These are phyloP conservation scores for Corynorhinus townsendii DNA, from an alignment of 2,113 vertebrate genomes.

Conservation along the genomic window DNA sequence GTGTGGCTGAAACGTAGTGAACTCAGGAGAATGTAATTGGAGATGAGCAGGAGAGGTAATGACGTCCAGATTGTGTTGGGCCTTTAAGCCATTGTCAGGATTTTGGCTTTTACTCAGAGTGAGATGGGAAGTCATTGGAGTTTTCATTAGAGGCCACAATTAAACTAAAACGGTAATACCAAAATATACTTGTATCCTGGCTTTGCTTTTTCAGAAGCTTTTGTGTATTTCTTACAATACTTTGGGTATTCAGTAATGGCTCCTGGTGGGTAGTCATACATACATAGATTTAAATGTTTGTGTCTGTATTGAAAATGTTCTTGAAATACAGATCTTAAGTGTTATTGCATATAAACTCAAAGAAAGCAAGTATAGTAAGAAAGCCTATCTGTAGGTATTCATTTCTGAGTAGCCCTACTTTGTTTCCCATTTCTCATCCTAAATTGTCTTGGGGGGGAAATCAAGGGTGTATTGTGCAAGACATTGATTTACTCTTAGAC, in stretches of 20 bases:
- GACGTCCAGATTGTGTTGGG: neutral
- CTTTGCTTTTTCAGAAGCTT: neutral
- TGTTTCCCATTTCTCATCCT: slow-evolving; percentile 25
- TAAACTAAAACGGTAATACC: neutral
- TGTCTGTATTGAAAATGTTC: slow-evolving; percentile 1
- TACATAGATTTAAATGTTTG: slow-evolving; percentile 34
- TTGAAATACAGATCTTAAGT: neutral
- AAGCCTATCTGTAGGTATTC: neutral
- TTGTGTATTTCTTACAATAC: slow-evolving; percentile 11
- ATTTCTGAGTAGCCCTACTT: neutral
- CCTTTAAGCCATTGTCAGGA: neutral
- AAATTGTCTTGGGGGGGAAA: neutral
- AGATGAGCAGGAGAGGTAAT: neutral
- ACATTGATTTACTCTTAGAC: neutral
- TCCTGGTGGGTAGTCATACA: neutral
- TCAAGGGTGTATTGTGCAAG: neutral
- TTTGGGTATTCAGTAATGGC: slow-evolving; percentile 10
- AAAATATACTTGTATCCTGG: neutral
- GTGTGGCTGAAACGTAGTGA: neutral
- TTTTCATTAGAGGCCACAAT: neutral
- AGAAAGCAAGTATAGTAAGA: neutral
- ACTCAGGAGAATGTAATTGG: neutral
- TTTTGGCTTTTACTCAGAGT: neutral
- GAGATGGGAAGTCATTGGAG: neutral
- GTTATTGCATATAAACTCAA: slow-evolving; percentile 4